Percentiles rank a stretch among this genome's conserved stretches.
Evolutionary conservation across 2,797 vertebrate genomes (phyloP).

Genomic region (Lutjanus campechanus): DNA sequence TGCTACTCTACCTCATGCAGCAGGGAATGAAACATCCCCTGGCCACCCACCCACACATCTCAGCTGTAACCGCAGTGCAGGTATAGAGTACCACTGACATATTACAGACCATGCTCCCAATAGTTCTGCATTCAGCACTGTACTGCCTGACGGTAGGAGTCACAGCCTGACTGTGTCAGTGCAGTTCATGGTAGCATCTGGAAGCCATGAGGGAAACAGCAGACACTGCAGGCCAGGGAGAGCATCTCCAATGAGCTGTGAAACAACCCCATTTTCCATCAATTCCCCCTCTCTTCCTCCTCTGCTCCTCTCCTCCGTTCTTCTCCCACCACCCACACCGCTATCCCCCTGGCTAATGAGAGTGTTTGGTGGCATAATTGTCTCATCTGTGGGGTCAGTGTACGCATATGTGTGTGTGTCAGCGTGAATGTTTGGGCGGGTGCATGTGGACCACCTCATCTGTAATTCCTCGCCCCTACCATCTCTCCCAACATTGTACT

Average conservation of each 20-base stretch:
- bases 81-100: slow-evolving; percentile 72
- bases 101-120: slow-evolving; percentile 54
- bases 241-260: slow-evolving; percentile 90
- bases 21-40: slow-evolving; percentile 53
- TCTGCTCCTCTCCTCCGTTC: slow-evolving; percentile 64
- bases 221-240: slow-evolving; percentile 82
- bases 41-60: slow-evolving; percentile 67
- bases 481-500: slow-evolving; percentile 49
- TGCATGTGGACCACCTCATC: slow-evolving; percentile 67
- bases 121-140: slow-evolving; percentile 37
- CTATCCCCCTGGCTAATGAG: slow-evolving; percentile 81
- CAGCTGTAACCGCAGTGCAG: slow-evolving; percentile 62
- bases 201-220: slow-evolving; percentile 86
- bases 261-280: slow-evolving; percentile 88
- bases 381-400: slow-evolving; percentile 79
- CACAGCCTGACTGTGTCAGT: slow-evolving; percentile 66
- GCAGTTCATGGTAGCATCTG: slow-evolving; percentile 83
- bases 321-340: slow-evolving; percentile 81
- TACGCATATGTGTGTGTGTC: slow-evolving; percentile 34
- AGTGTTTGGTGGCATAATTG: slow-evolving; percentile 82
- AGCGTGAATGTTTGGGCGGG: slow-evolving; percentile 38
- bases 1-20: slow-evolving; percentile 51
- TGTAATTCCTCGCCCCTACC: slow-evolving; percentile 59
- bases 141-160: slow-evolving; percentile 53
- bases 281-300: slow-evolving; percentile 78